Evolutionary conservation across 2,113 vertebrate species (phyloP), one percentile per base, ranked within the genome.

Genomic region (Dicerorhinus sumatrensis): DNA sequence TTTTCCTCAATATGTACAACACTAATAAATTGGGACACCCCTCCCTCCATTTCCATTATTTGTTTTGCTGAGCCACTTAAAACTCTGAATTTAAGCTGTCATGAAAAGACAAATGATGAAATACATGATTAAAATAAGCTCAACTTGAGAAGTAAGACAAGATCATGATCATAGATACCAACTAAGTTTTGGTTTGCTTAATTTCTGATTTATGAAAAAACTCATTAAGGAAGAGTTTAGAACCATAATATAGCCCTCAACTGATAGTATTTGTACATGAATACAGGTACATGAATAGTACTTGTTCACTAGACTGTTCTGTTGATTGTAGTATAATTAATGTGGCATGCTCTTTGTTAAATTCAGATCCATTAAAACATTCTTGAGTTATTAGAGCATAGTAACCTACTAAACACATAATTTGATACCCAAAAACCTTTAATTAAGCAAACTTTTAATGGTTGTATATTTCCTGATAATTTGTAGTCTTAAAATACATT

Each of bases 11-110:
- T 83, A 91, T 79, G 48, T 94, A 86, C 29, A 96, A 77, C 62
- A 91, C 25, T 56, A 95, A 92, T 76, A 81, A 93, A 54, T 23
- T 94, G 83, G 83, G 73, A 75, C 65, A 89, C 36, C 48, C 58
- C 48, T 72, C 27, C 39, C 58, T 62, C 76, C 36, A 62, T 81
- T 69, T 69, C 27, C 54, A 83, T 85, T 46, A 31, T 88, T 82
- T 89, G 63, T 97, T 94, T 96, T 80, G 54, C 86, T 51, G 95
- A 97, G 81, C 62, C 60, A 97, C 62, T 96, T 88, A 85, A 93
- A 94, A 93, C 23, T 82, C n/a, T 79, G 75, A 97, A 96, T 82
- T 95, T 93, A 93, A 93, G 54, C 21, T 67, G 36, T 96, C 70
- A 42, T 79, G 86, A 70, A 84, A 76, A 94, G 62, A 94, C 70